These are phyloP conservation scores for Phyllostomus discolor DNA, from an alignment of 2,113 vertebrate species.

Conservation along the genomic window DNA sequence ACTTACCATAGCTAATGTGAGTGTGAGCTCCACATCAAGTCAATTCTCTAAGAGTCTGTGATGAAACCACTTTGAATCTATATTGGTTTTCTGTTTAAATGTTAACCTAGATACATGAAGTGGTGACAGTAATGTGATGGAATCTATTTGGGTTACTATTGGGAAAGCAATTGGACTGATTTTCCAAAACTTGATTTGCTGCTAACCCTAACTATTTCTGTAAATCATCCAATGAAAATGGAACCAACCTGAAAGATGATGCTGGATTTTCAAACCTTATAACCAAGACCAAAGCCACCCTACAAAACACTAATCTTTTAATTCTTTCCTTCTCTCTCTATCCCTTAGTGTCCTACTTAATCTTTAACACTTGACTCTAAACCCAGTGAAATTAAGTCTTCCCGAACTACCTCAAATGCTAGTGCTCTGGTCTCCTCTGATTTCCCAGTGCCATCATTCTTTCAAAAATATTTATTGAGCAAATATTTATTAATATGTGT, in stretches of 20 bases:
- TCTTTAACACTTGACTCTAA: neutral
- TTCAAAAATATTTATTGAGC: neutral
- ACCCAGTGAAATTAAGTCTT: neutral
- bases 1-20: neutral
- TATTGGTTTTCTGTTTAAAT: neutral
- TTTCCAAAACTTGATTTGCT: conserved; percentile 7
- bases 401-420: neutral
- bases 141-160: neutral
- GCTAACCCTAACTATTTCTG: neutral
- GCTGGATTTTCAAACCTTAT: neutral
- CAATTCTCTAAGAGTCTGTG: neutral
- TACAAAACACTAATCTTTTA: neutral
- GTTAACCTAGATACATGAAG: neutral
- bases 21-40: neutral
- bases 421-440: neutral
- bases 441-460: neutral
- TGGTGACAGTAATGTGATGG: neutral
- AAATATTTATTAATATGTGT: neutral
- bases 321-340: neutral
- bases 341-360: neutral
- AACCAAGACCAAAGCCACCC: neutral
- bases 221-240: neutral
- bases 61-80: neutral
- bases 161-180: neutral
- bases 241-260: neutral